Conservation (phyloP, 2,888 invertebrate genomes). For the Rotaria socialis region DNA sequence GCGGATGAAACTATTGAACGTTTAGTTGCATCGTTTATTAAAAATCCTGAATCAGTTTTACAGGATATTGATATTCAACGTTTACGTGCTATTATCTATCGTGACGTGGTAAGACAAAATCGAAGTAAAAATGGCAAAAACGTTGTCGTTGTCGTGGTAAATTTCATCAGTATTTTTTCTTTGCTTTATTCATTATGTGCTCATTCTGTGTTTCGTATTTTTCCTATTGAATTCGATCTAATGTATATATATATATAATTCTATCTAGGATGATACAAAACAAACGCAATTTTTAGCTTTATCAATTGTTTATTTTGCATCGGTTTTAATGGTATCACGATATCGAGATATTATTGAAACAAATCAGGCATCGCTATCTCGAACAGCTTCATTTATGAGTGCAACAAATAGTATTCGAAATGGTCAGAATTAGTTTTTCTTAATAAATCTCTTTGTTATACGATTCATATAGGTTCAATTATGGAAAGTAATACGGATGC, state of each 20-base stretch:
- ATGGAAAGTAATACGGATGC: background rate
- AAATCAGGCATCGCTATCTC: constrained; percentile 49
- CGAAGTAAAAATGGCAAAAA: constrained; percentile 40
- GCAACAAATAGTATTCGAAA: background rate
- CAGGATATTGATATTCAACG: constrained; percentile 99
- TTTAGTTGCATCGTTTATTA: background rate
- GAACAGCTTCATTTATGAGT: constrained; percentile 13
- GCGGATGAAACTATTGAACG: constrained; percentile 20
- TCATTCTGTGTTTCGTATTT: constrained; percentile 37
- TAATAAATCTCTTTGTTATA: background rate
- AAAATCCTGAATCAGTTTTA: constrained; percentile 57
- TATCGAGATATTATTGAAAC: constrained; percentile 98
- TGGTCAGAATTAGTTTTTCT: background rate
- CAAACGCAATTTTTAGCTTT: constrained; percentile 99
- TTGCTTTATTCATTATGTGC: constrained; percentile 41
- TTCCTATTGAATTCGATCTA: background rate
- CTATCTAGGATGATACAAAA: constrained; percentile 89
- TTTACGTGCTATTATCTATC: constrained; percentile 91
- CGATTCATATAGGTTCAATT: background rate
- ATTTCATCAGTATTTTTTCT: constrained; percentile 43
- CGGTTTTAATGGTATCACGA: constrained; percentile 98
- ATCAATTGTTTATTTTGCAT: constrained; percentile 97
- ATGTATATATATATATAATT: constrained; percentile 55
- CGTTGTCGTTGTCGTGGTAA: constrained; percentile 45
- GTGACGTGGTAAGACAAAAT: constrained; percentile 81